A percentile compares a stretch with the other conserved stretches of the same genome.
phyloP scores from a whole-genome alignment of 1,140 invertebrate species.

The Panagrolaimus sp. region DNA sequence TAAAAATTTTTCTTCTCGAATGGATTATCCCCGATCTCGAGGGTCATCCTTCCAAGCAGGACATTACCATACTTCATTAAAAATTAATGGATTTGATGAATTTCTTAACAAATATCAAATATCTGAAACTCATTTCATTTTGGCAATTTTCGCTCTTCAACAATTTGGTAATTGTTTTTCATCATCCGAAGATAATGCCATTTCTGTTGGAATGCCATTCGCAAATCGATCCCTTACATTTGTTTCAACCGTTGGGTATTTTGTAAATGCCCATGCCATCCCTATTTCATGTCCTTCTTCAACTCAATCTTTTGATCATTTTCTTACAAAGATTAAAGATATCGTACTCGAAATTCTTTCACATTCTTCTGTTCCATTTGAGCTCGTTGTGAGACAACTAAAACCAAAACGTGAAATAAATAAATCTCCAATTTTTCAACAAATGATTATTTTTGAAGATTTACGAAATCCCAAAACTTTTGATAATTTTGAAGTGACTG shows the following conservation, averaged over 20 bases:
- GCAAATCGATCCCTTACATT: constrained; percentile 13
- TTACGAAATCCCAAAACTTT: background rate
- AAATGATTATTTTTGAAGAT: constrained; percentile 33
- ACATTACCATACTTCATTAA: background rate
- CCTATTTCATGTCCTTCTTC: background rate
- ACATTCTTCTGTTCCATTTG: constrained; percentile 26
- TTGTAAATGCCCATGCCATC: constrained; percentile 24
- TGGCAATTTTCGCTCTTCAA: background rate
- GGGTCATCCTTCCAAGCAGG: background rate
- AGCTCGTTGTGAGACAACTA: constrained; percentile 12
- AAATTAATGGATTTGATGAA: background rate
- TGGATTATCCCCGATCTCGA: background rate
- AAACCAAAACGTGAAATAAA: constrained; percentile 16
- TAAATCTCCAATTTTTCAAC: constrained; percentile 28
- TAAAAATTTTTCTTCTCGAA: background rate
- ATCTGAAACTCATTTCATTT: background rate
- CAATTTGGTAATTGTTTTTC: background rate
- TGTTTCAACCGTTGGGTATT: constrained; percentile 25
- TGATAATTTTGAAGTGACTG: background rate
- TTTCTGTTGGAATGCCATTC: constrained; percentile 32
- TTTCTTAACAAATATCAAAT: background rate
- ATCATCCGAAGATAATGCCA: background rate
- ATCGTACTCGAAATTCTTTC: constrained; percentile 9
- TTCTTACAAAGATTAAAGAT: background rate
- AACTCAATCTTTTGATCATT: background rate